Evolutionary conservation across 2,888 invertebrate species (phyloP).

Genomic region (Polyploca ridens): DNA sequence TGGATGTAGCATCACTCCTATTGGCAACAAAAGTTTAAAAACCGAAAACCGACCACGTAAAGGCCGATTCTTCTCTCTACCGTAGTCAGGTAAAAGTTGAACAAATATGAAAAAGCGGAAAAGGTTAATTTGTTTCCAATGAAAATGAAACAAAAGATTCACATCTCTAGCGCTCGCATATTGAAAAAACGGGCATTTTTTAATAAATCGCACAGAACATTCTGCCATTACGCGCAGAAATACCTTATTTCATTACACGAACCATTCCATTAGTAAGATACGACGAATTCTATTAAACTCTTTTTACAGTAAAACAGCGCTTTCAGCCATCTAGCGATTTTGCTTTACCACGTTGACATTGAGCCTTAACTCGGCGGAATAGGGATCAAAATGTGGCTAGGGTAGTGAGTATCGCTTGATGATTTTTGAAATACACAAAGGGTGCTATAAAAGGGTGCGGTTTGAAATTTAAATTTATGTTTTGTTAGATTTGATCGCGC

Average conservation of each 20-base stretch:
- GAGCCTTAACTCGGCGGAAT: constrained; percentile 14
- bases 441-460: constrained; percentile 60
- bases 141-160: constrained; percentile 28
- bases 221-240: constrained; percentile 68
- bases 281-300: constrained; percentile 78
- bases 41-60: too few species aligned
- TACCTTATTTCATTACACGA: constrained; percentile 78
- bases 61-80: neutral
- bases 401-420: constrained; percentile 49
- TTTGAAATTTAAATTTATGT: constrained; percentile 85
- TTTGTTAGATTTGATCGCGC: constrained; percentile 81
- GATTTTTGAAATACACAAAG: constrained; percentile 60
- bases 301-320: constrained; percentile 63
- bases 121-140: too few species aligned
- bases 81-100: neutral
- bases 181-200: constrained; percentile 72
- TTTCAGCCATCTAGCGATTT: constrained; percentile 38
- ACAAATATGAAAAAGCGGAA: neutral
- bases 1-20: too few species aligned
- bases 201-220: constrained; percentile 70
- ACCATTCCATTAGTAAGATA: constrained; percentile 79
- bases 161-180: constrained; percentile 55
- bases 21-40: too few species aligned
- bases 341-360: constrained; percentile 20
- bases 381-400: constrained; percentile 23